Evolutionary conservation across 2,113 vertebrate genomes (phyloP).

Genomic region (Eulemur macaco): DNA sequence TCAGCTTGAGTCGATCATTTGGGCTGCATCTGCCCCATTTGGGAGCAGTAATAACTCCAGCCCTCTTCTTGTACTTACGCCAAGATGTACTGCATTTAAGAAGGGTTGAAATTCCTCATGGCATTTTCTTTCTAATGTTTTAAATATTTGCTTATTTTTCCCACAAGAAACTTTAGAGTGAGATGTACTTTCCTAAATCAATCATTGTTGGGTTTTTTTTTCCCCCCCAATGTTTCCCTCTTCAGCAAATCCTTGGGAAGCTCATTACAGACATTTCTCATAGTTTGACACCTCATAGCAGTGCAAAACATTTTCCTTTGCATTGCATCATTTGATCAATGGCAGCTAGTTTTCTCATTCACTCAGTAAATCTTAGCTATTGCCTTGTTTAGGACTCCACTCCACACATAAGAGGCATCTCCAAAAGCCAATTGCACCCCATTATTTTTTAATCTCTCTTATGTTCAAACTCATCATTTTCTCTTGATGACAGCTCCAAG

Average conservation of each 20-base stretch:
- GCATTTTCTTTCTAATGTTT: constrained; percentile 60
- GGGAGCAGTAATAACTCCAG: not conserved
- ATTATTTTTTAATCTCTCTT: not conserved
- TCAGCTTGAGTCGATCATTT: not conserved
- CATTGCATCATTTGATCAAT: not conserved
- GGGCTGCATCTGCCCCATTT: not conserved
- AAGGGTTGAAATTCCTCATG: constrained; percentile 48
- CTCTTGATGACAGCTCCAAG: not conserved
- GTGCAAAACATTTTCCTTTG: not conserved
- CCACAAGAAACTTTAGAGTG: constrained; percentile 75
- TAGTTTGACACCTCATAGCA: not conserved
- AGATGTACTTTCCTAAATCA: not conserved
- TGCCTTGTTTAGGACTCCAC: not conserved
- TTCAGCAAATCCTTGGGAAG: not conserved
- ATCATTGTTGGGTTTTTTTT: not conserved
- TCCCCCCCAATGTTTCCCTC: not conserved
- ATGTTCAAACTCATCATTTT: not conserved
- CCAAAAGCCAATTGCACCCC: not conserved
- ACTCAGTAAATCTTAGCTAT: not conserved
- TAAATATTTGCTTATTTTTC: constrained; percentile 75
- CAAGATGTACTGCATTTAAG: constrained; percentile 50
- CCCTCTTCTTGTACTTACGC: constrained; percentile 35
- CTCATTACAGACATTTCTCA: not conserved
- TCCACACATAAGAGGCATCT: not conserved
- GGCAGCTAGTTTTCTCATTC: not conserved